Percentiles rank a stretch among this genome's conserved stretches.
phyloP scores from a whole-genome alignment of 2,797 vertebrate species.

The Sebastes hopkinsi region DNA sequence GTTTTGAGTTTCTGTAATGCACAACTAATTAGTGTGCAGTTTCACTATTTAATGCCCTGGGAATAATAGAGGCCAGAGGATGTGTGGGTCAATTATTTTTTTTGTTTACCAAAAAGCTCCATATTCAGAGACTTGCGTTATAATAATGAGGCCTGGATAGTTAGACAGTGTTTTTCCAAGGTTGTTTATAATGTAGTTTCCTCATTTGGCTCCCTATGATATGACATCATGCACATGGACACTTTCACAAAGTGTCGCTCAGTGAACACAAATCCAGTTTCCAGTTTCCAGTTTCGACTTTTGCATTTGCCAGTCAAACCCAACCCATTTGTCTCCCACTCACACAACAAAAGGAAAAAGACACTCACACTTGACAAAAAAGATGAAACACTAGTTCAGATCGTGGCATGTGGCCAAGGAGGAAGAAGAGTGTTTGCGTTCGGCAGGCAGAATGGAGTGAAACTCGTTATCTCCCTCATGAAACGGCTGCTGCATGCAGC shows the following conservation, averaged over 20 bases:
- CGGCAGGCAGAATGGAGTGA: slow-evolving; percentile 50
- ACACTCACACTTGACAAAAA: slow-evolving; percentile 25
- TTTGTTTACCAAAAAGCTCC: not conserved
- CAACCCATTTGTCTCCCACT: slow-evolving; percentile 56
- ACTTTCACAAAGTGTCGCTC: slow-evolving; percentile 27
- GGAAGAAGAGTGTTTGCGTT: slow-evolving; percentile 50
- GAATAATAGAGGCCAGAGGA: not conserved
- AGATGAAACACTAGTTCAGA: slow-evolving; percentile 59
- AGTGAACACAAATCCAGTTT: slow-evolving; percentile 67
- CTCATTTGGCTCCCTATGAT: slow-evolving; percentile 24
- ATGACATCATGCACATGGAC: slow-evolving; percentile 59
- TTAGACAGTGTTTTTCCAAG: slow-evolving; percentile 25
- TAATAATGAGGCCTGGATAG: not conserved
- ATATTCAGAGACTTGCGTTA: not conserved
- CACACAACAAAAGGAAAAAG: slow-evolving; percentile 50
- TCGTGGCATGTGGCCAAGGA: slow-evolving; percentile 56
- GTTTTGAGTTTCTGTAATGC: slow-evolving; percentile 2
- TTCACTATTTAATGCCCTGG: not conserved
- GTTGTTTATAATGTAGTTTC: slow-evolving; percentile 23
- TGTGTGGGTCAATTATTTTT: not conserved
- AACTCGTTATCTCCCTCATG: slow-evolving; percentile 66
- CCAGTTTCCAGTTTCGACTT: slow-evolving; percentile 69
- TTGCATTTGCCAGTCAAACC: slow-evolving; percentile 37
- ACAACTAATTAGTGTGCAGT: not conserved
- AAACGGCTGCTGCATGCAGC: slow-evolving; percentile 32